Evolutionary conservation across 2,888 invertebrate genomes (phyloP).

Genomic region (Drosophila putrida): DNA sequence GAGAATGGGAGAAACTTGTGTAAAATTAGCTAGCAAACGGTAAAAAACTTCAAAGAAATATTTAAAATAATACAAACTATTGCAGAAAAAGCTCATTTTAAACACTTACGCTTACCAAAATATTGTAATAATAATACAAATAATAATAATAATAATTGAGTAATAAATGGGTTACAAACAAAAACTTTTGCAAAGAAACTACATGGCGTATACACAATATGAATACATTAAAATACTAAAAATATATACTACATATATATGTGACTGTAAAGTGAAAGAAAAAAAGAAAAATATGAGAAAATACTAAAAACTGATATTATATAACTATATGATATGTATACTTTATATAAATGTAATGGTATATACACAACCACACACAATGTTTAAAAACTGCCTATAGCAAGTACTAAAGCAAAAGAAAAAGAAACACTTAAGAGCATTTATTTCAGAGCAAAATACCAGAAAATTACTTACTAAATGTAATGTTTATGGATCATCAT

Average conservation of each 20-base stretch:
- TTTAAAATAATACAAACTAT: conserved; percentile 36
- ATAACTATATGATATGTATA: conserved; percentile 57
- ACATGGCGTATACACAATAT: conserved; percentile 33
- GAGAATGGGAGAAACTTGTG: conserved; percentile 33
- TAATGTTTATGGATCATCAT: conserved; percentile 45
- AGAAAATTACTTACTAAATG: conserved; percentile 28
- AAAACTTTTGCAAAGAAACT: conserved; percentile 16
- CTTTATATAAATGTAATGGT: conserved; percentile 49
- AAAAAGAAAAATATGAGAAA: conserved; percentile 18
- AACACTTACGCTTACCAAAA: conserved; percentile 77
- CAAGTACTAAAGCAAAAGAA: conserved; percentile 38
- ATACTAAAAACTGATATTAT: conserved; percentile 69
- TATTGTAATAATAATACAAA: conserved; percentile 51
- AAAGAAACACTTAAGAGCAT: conserved; percentile 58
- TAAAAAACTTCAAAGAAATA: conserved; percentile 25
- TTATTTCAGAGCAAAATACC: conserved; percentile 56
- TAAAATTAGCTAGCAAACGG: conserved; percentile 67
- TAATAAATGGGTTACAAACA: conserved; percentile 25
- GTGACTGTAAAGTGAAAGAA: conserved; percentile 66
- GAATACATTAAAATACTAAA: conserved; percentile 48
- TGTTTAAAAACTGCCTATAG: conserved; percentile 72
- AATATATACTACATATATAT: conserved; percentile 44
- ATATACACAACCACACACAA: conserved; percentile 41
- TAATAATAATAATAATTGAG: conserved; percentile 29
- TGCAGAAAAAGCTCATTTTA: conserved; percentile 71